Base-by-base conservation (phyloP, 2,888 invertebrate genomes). In the Clivina fossor region DNA sequence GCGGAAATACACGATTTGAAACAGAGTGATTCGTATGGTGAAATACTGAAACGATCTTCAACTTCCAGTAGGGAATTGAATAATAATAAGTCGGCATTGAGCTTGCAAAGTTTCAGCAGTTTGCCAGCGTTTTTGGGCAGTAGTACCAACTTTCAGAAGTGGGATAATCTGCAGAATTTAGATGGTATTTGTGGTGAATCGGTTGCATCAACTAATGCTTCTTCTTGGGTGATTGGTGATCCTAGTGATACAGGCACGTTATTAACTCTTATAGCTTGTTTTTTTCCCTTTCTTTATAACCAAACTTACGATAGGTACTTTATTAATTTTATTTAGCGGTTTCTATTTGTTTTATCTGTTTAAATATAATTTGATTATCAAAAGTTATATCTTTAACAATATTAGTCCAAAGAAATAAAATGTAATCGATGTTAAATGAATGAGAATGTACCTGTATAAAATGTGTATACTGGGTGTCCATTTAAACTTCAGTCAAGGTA, bases 181-280 rank as follows among this genome's bases (percentile, higher is more conserved):
- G 69, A 72, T 61, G 65, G 65, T 19, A 61, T 68, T 56, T 69
- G 68, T 48, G 51, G 18, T 18, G 41, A 41, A 32, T n/a, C 28
- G n/a, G 7, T 13, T 22, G 33, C 15, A 15, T 32, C 13, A 26
- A 15, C n/a, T 18, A 60, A 60, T 56, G 61, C 59, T 41, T 63
- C 61, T 61, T 64, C 63, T 63, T 69, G 70, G 72, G 66, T 69
- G 60, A 58, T 68, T 65, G 73, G 71, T 63, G 71, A 71, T 57
- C 38, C 60, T 62, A 69, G 68, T 60, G 70, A 71, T 61, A 61
- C 71, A 74, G 73, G 73, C 73, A 73, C 69, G 73, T 73, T 64
- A 60, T 58, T 58, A 59, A 56, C 60, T 63, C 56, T 62, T 30
- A 38, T 60, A n/a, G n/a, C n/a, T n/a, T n/a, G n/a, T n/a, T n/a